phyloP scores from a whole-genome alignment of 2,888 invertebrate species.

The Euclidia mi region DNA sequence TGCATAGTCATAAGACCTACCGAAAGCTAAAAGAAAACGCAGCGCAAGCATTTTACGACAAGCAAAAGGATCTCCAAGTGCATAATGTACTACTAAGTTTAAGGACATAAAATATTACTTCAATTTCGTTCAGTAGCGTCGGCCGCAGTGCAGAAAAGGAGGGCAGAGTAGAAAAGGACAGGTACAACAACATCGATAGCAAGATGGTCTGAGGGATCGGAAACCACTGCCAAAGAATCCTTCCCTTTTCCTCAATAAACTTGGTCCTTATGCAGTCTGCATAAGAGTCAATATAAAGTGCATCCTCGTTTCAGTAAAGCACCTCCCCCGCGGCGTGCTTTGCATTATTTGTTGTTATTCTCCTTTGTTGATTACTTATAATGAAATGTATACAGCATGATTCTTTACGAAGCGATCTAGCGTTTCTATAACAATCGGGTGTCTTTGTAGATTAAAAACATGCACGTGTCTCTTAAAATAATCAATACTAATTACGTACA shows the following conservation, averaged over 20 bases:
- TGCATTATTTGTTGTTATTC: constrained; percentile 52
- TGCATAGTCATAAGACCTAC: too few species aligned
- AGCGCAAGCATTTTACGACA: constrained; percentile 2
- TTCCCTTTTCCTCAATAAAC: constrained; percentile 13
- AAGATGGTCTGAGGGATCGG: constrained; percentile 39
- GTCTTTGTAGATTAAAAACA: constrained; percentile 40
- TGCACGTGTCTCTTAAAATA: too few species aligned
- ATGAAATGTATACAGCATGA: constrained; percentile 37
- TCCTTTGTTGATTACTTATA: constrained; percentile 49
- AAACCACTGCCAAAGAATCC: constrained; percentile 34
- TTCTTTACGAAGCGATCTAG: constrained; percentile 32
- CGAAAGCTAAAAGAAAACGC: too few species aligned
- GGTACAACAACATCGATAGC: constrained; percentile 54
- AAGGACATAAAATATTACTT: constrained; percentile 47
- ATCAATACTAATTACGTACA: too few species aligned
- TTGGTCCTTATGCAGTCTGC: constrained; percentile 27
- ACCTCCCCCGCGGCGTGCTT: constrained; percentile 36
- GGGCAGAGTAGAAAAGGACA: constrained; percentile 51
- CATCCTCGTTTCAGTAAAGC: constrained; percentile 24
- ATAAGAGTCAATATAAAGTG: constrained; percentile 28
- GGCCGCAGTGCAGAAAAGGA: constrained; percentile 39
- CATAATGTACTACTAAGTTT: constrained; percentile 39
- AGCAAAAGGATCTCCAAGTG: constrained; percentile 50
- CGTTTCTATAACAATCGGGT: constrained; percentile 38
- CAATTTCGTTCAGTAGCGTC: constrained; percentile 36